These are phyloP conservation scores for Zeuzera pyrina DNA, from an alignment of 2,888 invertebrate genomes.

Conservation along the genomic window DNA sequence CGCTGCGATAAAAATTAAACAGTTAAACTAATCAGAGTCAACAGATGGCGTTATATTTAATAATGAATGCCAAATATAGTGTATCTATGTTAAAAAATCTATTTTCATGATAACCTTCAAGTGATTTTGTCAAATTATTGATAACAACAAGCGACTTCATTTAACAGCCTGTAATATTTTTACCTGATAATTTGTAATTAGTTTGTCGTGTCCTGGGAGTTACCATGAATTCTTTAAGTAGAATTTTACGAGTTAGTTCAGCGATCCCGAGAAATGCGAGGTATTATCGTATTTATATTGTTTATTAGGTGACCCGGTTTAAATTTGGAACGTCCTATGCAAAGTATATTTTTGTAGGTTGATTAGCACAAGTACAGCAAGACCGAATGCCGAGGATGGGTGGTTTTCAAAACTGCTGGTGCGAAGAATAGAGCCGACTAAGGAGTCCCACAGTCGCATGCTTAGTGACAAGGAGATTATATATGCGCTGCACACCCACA, in stretches of 20 bases:
- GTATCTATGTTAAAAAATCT: too few relatives aligned
- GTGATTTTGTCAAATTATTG: constrained; percentile 63
- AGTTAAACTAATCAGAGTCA: too few relatives aligned
- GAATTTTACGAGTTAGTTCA: constrained; percentile 41
- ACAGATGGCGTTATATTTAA: too few relatives aligned
- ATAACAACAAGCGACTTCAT: constrained; percentile 53
- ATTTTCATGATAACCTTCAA: constrained; percentile 69
- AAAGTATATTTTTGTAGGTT: constrained; percentile 48
- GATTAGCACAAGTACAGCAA: constrained; percentile 47
- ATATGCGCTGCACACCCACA: constrained; percentile 96
- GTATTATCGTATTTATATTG: constrained; percentile 25
- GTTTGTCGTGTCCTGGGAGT: constrained; percentile 10
- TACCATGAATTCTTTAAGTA: constrained; percentile 56
- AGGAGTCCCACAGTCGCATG: constrained; percentile 97
- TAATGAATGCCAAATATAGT: too few relatives aligned
- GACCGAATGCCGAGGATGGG: constrained; percentile 75
- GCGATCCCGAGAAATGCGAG: constrained; percentile 51
- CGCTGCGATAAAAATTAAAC: too few relatives aligned
- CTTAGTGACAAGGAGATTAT: constrained; percentile 96
- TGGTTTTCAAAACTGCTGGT: constrained; percentile 93
- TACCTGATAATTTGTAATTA: constrained; percentile 9
- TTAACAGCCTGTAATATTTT: constrained; percentile 23
- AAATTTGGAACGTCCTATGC: constrained; percentile 28
- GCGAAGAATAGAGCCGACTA: constrained; percentile 93
- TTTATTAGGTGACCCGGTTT: constrained; percentile 19